Base-by-base conservation (phyloP, 2,888 invertebrate genomes). In the Brenthis hecate region DNA sequence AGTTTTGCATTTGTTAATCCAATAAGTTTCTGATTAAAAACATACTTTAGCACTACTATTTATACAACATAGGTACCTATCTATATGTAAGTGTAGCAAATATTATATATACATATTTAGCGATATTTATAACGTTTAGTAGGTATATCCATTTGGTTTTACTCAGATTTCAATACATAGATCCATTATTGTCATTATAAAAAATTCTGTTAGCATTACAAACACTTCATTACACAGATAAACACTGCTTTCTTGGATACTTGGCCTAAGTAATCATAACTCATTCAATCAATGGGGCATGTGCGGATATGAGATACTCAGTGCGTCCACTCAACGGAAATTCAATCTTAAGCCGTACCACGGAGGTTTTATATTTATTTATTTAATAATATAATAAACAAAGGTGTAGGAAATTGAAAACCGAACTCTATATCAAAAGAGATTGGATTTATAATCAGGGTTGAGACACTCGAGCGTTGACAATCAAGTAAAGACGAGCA, bases 261-360 rank as follows among this genome's bases (percentile, higher is more conserved):
- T 88, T 86, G 73, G 76, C 73, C 76, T 83, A 77, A 85, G 81
- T 84, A 84, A 87, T 85, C 84, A 85, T 84, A 86, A 86, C 84
- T 86, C 83, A 83, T 81, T 84, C 82, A 83, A 85, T 88, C 85
- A 87, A 83, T 85, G 80, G 78, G 81, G 82, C 87, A 87, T 89
- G 85, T 87, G 88, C 81, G 73, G 74, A 71, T 70, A 69, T 74
- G 69, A 66, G 72, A 60, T 65, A 51, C 53, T n/a, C 14, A 55
- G 23, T 13, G 23, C 32, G 48, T 57, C 56, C 14, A 36, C 54
- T 48, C 16, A 61, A 65, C 16, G 50, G 61, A 80, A 77, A 75
- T 62, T 65, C 16, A 70, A 73, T 67, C 72, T 48, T 76, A 48
- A 54, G n/a, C 14, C 32, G n/a, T 56, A 19, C 19, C 4, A 50